These are phyloP conservation scores for Oryctes rhinoceros DNA, from an alignment of 1,140 invertebrate species.

Conservation along the genomic window DNA sequence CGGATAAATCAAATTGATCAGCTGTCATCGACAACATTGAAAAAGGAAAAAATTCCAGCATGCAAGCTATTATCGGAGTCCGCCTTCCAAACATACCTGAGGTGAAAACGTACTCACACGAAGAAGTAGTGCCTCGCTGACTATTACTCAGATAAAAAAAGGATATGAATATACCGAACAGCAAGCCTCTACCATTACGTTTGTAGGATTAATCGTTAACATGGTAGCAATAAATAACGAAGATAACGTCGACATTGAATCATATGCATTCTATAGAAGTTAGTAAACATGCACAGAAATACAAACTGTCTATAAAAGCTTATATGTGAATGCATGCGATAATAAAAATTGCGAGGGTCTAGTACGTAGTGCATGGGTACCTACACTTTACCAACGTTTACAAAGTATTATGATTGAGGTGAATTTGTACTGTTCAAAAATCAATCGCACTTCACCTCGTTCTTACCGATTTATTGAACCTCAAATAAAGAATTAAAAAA, in stretches of 20 bases:
- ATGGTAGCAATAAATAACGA: slow-evolving; percentile 6
- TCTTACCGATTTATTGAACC: too few species aligned
- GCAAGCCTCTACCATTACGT: slow-evolving; percentile 8
- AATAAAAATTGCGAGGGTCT: too few species aligned
- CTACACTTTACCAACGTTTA: too few species aligned
- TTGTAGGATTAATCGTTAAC: slow-evolving; percentile 14
- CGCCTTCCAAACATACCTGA: slow-evolving; percentile 13
- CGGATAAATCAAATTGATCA: slow-evolving; percentile 16
- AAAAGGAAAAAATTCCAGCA: neutral
- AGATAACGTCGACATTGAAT: slow-evolving; percentile 17
- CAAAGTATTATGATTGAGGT: too few species aligned
- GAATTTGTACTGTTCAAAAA: too few species aligned
- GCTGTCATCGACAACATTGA: slow-evolving; percentile 2
- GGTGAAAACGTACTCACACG: slow-evolving; percentile 13
- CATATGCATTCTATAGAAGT: neutral
- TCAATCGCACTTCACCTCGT: too few species aligned
- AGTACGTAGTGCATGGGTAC: too few species aligned
- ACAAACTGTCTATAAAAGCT: too few species aligned
- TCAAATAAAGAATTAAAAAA: too few species aligned
- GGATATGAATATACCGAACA: slow-evolving; percentile 13
- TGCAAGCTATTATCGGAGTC: neutral
- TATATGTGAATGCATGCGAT: too few species aligned
- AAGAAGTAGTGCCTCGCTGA: neutral
- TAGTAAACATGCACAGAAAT: neutral
- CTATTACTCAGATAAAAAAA: neutral